phyloP scores from a whole-genome alignment of 1,140 invertebrate genomes.

The Chlorops oryzae region DNA sequence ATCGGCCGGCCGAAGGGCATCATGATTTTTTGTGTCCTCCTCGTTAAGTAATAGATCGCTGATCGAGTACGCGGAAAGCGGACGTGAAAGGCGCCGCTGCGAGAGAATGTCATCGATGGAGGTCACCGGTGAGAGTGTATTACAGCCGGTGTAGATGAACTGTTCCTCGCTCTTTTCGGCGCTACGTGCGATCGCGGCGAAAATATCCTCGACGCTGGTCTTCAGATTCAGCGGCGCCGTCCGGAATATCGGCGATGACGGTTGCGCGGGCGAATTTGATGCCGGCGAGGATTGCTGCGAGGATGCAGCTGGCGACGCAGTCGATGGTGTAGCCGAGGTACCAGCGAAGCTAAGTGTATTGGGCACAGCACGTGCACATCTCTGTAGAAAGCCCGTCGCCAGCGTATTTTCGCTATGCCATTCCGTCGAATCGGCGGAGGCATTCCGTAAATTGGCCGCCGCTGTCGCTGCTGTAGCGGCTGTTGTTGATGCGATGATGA shows the following conservation, averaged over 20 bases:
- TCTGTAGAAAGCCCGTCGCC: slow-evolving; percentile 11
- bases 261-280: slow-evolving; percentile 18
- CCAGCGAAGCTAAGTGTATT: slow-evolving; percentile 14
- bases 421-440: slow-evolving; percentile 12
- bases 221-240: slow-evolving; percentile 32
- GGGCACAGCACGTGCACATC: neutral
- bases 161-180: slow-evolving; percentile 22
- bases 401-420: slow-evolving; percentile 27
- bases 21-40: too few relatives aligned
- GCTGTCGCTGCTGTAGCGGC: slow-evolving; percentile 8
- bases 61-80: slow-evolving; percentile 42
- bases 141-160: slow-evolving; percentile 12
- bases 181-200: slow-evolving; percentile 36
- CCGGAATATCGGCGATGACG: slow-evolving; percentile 25
- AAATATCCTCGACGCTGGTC: slow-evolving; percentile 43
- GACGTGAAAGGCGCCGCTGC: slow-evolving; percentile 32
- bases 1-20: too few relatives aligned
- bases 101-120: slow-evolving; percentile 43
- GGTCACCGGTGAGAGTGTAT: slow-evolving; percentile 33
- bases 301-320: slow-evolving; percentile 20
- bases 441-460: too few relatives aligned
- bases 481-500: slow-evolving; percentile 12
- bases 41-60: slow-evolving; percentile 41
- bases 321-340: slow-evolving; percentile 38
- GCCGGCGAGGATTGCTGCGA: slow-evolving; percentile 22